A percentile compares a stretch with the other conserved stretches of the same genome.
Evolutionary conservation across 2,113 vertebrate genomes (phyloP).

Genomic region (Oryzias celebensis): DNA sequence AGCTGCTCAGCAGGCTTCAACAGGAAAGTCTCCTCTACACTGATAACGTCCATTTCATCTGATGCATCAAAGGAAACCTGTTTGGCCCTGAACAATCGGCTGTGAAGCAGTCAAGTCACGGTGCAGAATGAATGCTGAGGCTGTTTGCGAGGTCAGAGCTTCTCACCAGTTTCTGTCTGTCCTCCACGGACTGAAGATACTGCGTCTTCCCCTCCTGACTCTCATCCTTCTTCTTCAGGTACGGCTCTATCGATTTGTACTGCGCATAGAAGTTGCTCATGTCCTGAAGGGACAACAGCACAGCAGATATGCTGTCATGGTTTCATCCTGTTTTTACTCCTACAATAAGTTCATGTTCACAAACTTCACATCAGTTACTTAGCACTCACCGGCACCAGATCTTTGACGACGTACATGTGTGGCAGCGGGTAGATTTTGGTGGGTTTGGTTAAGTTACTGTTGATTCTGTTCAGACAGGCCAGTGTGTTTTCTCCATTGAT

Average conservation of each 20-base stretch:
- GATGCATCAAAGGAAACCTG: no score
- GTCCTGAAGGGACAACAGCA: conserved; percentile 75
- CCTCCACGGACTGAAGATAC: conserved; percentile 90
- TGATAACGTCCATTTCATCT: no score
- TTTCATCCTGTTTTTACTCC: background rate
- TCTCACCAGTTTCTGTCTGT: conserved; percentile 90
- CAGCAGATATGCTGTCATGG: background rate
- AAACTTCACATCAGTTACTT: background rate
- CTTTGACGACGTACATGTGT: conserved; percentile 90
- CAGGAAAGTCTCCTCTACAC: no score
- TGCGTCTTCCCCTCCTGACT: conserved; percentile 85
- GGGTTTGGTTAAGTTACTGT: conserved; percentile 80
- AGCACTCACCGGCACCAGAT: conserved; percentile 91
- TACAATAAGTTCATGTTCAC: background rate
- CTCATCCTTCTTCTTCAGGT: conserved; percentile 91
- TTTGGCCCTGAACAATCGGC: no score
- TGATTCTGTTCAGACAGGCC: conserved; percentile 89
- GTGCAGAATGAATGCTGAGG: background rate
- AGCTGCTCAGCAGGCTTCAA: no score
- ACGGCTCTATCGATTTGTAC: conserved; percentile 95
- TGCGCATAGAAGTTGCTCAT: conserved; percentile 96
- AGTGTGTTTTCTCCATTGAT: conserved; percentile 92
- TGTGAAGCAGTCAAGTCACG: no score
- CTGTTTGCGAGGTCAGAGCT: background rate
- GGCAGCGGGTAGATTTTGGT: conserved; percentile 95